Percentiles rank a stretch among this genome's conserved stretches.
phyloP scores from a whole-genome alignment of 64 coral and sea anemone genomes.

The Porites australiensis region DNA sequence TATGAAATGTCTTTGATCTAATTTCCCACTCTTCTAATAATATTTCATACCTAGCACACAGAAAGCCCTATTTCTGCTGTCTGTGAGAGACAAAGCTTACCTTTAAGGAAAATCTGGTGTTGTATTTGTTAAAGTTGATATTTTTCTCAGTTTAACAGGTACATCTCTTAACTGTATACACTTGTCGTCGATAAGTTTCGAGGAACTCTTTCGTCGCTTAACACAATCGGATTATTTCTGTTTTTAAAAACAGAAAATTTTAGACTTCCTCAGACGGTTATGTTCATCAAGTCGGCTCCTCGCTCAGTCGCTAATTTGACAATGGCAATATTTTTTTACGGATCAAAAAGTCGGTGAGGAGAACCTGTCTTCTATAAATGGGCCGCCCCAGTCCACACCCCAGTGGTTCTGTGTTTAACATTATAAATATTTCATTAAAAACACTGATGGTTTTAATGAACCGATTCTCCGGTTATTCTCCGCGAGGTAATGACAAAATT shows the following conservation, averaged over 20 bases:
- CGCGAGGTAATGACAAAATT: too few relatives aligned
- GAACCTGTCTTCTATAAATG: constrained; percentile 17
- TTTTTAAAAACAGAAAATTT: neutral
- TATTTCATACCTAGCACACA: too few relatives aligned
- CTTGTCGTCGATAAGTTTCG: neutral
- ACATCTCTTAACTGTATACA: neutral
- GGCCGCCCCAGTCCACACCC: neutral
- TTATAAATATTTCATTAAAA: constrained; percentile 58
- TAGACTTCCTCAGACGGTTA: neutral
- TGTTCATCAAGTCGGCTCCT: neutral
- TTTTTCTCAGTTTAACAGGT: constrained; percentile 35
- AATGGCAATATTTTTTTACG: neutral
- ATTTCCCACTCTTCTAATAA: neutral
- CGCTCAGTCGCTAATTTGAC: neutral
- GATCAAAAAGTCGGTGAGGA: constrained; percentile 14
- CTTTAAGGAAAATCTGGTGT: neutral
- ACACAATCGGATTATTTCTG: neutral
- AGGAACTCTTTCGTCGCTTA: neutral
- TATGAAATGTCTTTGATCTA: neutral
- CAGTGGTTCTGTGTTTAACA: neutral
- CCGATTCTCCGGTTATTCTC: neutral
- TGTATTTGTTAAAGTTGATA: neutral
- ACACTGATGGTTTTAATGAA: constrained; percentile 20
- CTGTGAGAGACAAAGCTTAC: neutral
- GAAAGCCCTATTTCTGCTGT: neutral